Conservation (phyloP, 2,888 invertebrate genomes). For the Noctua janthina region DNA sequence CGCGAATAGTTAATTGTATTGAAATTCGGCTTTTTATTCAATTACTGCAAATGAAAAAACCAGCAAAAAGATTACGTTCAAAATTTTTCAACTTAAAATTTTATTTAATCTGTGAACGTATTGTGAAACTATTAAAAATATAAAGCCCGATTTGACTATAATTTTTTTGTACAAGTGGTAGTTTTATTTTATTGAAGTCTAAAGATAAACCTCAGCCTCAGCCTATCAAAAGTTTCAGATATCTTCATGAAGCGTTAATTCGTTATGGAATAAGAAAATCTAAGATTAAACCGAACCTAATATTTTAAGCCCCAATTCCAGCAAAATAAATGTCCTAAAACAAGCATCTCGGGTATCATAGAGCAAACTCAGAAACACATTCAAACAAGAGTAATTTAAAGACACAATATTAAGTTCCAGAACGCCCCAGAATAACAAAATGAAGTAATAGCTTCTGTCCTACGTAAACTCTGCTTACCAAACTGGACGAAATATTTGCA, state of each 20-base stretch:
- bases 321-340: slow-evolving; percentile 27
- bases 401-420: slow-evolving; percentile 55
- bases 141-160: background rate
- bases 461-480: slow-evolving; percentile 60
- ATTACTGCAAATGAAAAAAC: background rate
- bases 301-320: slow-evolving; percentile 17
- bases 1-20: background rate
- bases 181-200: slow-evolving; percentile 5
- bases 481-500: slow-evolving; percentile 49
- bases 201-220: background rate
- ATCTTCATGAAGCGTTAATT: slow-evolving; percentile 1
- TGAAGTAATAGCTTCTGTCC: slow-evolving; percentile 67
- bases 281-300: background rate
- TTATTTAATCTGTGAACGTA: slow-evolving; percentile 8
- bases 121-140: slow-evolving; percentile 12
- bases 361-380: slow-evolving; percentile 31
- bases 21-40: background rate
- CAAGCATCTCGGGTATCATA: slow-evolving; percentile 14
- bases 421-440: slow-evolving; percentile 56
- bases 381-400: slow-evolving; percentile 50
- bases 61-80: background rate
- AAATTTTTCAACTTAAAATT: slow-evolving; percentile 5
- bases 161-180: background rate
- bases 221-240: slow-evolving; percentile 1
- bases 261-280: slow-evolving; percentile 5